Base-by-base conservation (phyloP, 2,797 vertebrate genomes). In the Phyllotis vaccarum region DNA sequence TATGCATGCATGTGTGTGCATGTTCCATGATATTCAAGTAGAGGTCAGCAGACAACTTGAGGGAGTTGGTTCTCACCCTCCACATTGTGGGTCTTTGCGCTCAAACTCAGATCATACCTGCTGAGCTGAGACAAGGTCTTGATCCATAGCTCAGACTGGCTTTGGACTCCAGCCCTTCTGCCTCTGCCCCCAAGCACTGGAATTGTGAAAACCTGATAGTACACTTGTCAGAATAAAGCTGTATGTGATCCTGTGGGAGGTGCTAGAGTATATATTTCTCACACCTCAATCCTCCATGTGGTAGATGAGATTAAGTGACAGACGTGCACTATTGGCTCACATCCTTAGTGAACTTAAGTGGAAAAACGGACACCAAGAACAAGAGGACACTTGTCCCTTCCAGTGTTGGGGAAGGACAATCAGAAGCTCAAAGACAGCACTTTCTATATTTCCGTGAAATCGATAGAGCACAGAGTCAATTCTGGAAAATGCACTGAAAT, bases 311-410 rank as follows among this genome's bases (percentile, higher is more conserved):
- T 54, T 27, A 17, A 34, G 17, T 2, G 11, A 64, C 37, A 89
- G 10, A 31, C 9, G 19, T 1, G 1, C 10, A 5, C 54, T 0
- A 0, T 31, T 21, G 8, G 37, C 31, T 52, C 29, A 52, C 40
- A 66, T 78, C 64, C 46, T 83, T 19, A 34, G 11, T 34, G 40
- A 54, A 4, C 64, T 16, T 52, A 3, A 40, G 1, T 10, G 64
- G 54, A 34, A 76, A 29, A 49, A 80, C 90, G 74, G 68, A 40
- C 70, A 72, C 9, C 10, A 16, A 79, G 3, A 16, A 17, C 46
- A 27, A 75, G 31, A 43, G 66, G 76, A n/a, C 8, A n/a, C 8
- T 14, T 7, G 19, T 49, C 8, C 3, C 70, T 92, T 90, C 34
- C 37, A 78, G 17, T 5, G 12, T 5, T 2, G n/a, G 21, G 8